Percentiles rank a stretch among this genome's conserved stretches.
These are phyloP conservation scores for Caloenas nicobarica DNA, from an alignment of 2,113 vertebrate genomes.

Conservation along the genomic window DNA sequence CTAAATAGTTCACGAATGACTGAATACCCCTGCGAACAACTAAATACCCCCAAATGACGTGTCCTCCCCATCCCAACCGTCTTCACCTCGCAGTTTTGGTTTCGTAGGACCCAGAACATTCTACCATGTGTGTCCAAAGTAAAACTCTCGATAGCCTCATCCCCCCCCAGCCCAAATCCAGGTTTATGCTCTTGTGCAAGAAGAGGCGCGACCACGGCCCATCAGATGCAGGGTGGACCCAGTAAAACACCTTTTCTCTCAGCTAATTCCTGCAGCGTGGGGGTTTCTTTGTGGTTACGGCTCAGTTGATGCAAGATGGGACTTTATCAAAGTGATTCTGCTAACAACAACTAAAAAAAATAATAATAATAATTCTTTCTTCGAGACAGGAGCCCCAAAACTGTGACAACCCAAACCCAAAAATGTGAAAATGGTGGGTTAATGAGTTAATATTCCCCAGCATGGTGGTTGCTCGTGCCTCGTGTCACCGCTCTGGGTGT, in stretches of 20 bases:
- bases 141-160: not conserved
- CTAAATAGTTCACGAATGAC: not conserved
- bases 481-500: accelerated
- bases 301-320: not conserved
- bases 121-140: not conserved
- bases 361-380: not conserved
- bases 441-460: not conserved
- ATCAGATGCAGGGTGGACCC: not conserved
- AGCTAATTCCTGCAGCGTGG: no score
- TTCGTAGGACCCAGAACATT: not conserved
- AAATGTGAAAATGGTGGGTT: not conserved
- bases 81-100: not conserved
- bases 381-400: not conserved
- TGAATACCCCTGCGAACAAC: not conserved
- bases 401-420: not conserved
- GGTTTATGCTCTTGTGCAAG: not conserved
- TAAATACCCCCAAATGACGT: not conserved
- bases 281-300: not conserved
- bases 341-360: no score
- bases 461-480: not conserved
- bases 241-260: not conserved
- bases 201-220: no score
- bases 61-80: not conserved
- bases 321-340: not conserved
- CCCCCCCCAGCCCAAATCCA: not conserved